phyloP scores from a whole-genome alignment of 2,888 invertebrate genomes.

The Alloscopus bannaensis region DNA sequence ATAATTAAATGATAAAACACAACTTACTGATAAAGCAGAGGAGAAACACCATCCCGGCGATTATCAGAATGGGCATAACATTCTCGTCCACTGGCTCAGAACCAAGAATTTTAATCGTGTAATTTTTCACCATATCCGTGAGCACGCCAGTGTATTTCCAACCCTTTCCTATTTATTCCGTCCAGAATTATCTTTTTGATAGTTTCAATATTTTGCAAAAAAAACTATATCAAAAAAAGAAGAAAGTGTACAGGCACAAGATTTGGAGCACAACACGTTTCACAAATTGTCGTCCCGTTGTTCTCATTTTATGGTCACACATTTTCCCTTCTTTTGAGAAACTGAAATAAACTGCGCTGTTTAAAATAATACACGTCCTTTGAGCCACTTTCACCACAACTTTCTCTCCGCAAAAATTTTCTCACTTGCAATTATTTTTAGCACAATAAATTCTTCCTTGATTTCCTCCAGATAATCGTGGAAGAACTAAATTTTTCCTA shows the following conservation, averaged over 20 bases:
- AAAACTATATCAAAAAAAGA: no score
- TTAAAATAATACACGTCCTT: no score
- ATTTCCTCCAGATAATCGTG: no score
- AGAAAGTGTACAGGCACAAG: neutral
- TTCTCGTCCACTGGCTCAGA: constrained; percentile 64
- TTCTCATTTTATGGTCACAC: no score
- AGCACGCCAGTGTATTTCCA: neutral
- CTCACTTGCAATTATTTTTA: no score
- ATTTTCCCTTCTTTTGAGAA: no score
- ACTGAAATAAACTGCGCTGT: no score
- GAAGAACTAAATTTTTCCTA: no score
- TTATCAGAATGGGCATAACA: constrained; percentile 59
- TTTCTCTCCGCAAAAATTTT: no score
- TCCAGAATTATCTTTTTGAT: neutral
- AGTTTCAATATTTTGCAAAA: neutral
- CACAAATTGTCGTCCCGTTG: constrained; percentile 31
- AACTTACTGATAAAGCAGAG: constrained; percentile 65
- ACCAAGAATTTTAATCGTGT: constrained; percentile 59
- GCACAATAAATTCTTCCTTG: no score
- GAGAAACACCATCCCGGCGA: constrained; percentile 66
- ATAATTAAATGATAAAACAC: neutral
- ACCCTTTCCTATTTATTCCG: neutral
- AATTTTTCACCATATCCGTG: constrained; percentile 57
- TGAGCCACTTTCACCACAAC: no score
- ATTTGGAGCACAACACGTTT: constrained; percentile 27